phyloP scores from a whole-genome alignment of 2,888 invertebrate genomes.

The Cremastinae sp. region DNA sequence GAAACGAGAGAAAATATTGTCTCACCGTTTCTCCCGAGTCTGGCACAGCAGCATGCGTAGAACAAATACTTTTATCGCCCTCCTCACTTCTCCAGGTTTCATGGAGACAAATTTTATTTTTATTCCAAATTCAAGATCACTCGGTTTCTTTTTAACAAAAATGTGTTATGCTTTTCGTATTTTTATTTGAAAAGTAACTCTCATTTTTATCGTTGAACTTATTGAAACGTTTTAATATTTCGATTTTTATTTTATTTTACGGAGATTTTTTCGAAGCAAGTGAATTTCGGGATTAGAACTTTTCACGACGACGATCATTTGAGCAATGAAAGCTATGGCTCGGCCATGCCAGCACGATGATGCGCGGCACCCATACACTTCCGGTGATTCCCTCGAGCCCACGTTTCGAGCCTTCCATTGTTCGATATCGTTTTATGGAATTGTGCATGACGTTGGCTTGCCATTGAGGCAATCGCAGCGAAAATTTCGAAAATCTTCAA shows the following conservation, averaged over 20 bases:
- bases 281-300: slow-evolving; percentile 58
- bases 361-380: slow-evolving; percentile 69
- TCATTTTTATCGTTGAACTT: too few relatives aligned
- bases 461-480: slow-evolving; percentile 67
- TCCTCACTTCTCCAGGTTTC: slow-evolving; percentile 71
- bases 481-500: too few relatives aligned
- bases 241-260: too few relatives aligned
- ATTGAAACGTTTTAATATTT: too few relatives aligned
- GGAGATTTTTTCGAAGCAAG: too few relatives aligned
- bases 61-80: slow-evolving; percentile 71
- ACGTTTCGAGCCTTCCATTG: slow-evolving; percentile 68
- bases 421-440: slow-evolving; percentile 76
- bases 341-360: slow-evolving; percentile 63
- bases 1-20: slow-evolving; percentile 16
- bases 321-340: slow-evolving; percentile 75
- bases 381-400: slow-evolving; percentile 65
- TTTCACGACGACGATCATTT: slow-evolving; percentile 73
- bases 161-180: too few relatives aligned
- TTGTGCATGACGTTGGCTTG: slow-evolving; percentile 72
- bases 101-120: slow-evolving; percentile 65
- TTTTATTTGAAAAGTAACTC: too few relatives aligned
- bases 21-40: slow-evolving; percentile 71
- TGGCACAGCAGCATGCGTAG: slow-evolving; percentile 72
- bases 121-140: slow-evolving; percentile 26
- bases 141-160: slow-evolving; percentile 2